phyloP scores from a whole-genome alignment of 2,113 vertebrate species.

The Eulacestoma nigropectus region DNA sequence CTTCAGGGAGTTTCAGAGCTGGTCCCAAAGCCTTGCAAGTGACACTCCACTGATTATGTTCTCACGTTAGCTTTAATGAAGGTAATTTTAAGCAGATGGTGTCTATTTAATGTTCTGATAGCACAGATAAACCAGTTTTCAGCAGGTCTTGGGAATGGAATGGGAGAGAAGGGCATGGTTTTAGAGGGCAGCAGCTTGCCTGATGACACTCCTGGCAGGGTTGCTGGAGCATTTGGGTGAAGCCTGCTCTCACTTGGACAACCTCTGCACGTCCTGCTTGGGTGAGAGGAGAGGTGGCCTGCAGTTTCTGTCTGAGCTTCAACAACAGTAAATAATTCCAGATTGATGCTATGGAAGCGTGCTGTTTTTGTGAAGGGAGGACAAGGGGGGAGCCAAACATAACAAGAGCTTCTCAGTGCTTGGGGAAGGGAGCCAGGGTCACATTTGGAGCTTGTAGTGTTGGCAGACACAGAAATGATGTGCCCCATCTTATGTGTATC shows the following conservation, averaged over 20 bases:
- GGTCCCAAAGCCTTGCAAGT: neutral
- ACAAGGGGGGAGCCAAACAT: conserved; percentile 6
- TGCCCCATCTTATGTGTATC: neutral
- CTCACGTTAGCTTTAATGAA: neutral
- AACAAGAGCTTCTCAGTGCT: conserved; percentile 6
- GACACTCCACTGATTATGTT: neutral
- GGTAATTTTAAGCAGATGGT: conserved; percentile 13
- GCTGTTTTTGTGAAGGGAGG: neutral
- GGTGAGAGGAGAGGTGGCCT: neutral
- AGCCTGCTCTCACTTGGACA: neutral
- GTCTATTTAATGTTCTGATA: neutral
- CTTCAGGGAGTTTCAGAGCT: neutral
- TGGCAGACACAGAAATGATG: neutral
- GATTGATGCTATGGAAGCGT: neutral
- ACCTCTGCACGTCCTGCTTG: fast-evolving
- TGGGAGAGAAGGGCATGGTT: neutral
- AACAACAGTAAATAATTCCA: conserved; percentile 35
- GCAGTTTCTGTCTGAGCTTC: neutral
- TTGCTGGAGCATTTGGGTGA: neutral
- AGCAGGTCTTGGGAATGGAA: neutral
- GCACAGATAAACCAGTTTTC: neutral
- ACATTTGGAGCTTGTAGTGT: neutral
- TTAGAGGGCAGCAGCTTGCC: neutral
- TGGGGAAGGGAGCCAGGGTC: conserved; percentile 20
- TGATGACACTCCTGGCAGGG: neutral